Evolutionary conservation across 53 echinoderm and acorn worm genomes (phyloP), one percentile per base, ranked within the genome.

Genomic region (Echinarachnius parma): DNA sequence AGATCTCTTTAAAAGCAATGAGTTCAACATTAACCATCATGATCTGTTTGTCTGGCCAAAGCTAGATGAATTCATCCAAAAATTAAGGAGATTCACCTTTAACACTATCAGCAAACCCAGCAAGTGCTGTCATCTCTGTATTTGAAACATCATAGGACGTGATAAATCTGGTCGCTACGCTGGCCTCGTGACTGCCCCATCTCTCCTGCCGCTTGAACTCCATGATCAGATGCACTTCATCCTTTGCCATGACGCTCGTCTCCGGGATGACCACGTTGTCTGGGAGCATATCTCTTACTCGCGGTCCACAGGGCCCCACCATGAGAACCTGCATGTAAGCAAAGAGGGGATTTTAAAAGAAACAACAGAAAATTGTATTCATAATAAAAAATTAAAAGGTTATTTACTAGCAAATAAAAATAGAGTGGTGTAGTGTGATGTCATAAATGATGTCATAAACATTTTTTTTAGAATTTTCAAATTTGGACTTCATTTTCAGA

Each of bases 201-300:
- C 55, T 79, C 32, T 91, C 98, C 16, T 88, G 85, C 24, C 81
- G 79, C 39, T 85, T 82, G 77, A 90, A 98, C 75, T 98, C 98
- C 88, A 98, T 85, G 62, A 98, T 98, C 9, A 98, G 86, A 34
- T 98, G 98, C 0, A 98, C 77, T 55, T 98, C 98, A 48, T 98
- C 98, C 27, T 58, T 62, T 11, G 77, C 82, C 46, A 56, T 53
- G 34, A 48, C 39, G 36, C 88, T 86, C n/a, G 63, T 66, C 2
- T 60, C 46, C 4, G 83, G 86, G 10, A 88, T 80, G 16, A 61
- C 30, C 48, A 98, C 66, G 49, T 77, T 88, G 21, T 61, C 45
- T 5, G 86, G 76, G 29, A 98, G 78, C 34, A 98, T 34, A n/a
- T 45, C 58, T 34, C 66, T 69, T 2, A 92, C 86, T 25, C 66